phyloP scores from a whole-genome alignment of 2,113 vertebrate species.

The Nannobrachium achirus region DNA sequence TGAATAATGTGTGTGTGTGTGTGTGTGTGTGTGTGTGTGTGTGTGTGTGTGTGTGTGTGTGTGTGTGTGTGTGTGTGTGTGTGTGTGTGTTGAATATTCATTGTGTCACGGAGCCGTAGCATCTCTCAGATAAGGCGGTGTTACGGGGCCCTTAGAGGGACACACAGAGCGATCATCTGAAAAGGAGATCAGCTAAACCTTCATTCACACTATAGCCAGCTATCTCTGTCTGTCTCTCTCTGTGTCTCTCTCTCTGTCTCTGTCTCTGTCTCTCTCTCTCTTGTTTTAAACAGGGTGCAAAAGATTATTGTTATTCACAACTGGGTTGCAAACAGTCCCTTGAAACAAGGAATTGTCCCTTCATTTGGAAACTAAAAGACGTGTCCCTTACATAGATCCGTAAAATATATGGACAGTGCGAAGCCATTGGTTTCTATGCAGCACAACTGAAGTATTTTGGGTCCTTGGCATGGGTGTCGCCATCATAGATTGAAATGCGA shows the following conservation, averaged over 20 bases:
- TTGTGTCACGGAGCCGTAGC: constrained; percentile 61
- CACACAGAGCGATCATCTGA: constrained; percentile 57
- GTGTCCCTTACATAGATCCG: too few species aligned
- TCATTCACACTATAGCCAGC: constrained; percentile 42
- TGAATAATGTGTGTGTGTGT: constrained; percentile 56
- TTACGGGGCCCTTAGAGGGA: constrained; percentile 61
- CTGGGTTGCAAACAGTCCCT: too few species aligned
- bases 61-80: constrained; percentile 13
- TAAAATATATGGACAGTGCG: too few species aligned
- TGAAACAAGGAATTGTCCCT: too few species aligned
- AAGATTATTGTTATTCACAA: too few species aligned
- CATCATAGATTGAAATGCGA: too few species aligned
- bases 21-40: neutral
- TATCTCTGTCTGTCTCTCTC: too few species aligned
- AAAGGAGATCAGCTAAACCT: constrained; percentile 53
- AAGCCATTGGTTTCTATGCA: too few species aligned
- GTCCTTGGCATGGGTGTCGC: too few species aligned
- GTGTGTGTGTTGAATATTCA: constrained; percentile 45
- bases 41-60: neutral
- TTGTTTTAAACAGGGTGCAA: too few species aligned
- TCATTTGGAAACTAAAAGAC: too few species aligned
- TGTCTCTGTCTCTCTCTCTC: constrained; percentile 30
- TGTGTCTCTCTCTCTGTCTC: constrained; percentile 49
- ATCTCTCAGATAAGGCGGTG: constrained; percentile 57
- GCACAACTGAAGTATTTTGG: too few species aligned